Evolutionary conservation across 2,797 vertebrate genomes (phyloP).

Genomic region (Thunnus albacares): DNA sequence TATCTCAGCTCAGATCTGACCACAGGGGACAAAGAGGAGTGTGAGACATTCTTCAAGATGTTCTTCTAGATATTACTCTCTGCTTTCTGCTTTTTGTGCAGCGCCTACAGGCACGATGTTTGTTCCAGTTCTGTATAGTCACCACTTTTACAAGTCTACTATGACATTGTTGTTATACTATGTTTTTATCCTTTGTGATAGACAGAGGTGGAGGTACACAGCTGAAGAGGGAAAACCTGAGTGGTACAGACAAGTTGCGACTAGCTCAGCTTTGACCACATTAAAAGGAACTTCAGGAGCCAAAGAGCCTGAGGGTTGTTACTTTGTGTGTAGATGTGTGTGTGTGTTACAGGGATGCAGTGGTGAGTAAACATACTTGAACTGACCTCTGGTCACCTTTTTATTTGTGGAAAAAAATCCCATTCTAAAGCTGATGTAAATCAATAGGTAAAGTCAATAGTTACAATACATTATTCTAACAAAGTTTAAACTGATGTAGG

Average conservation of each 20-base stretch:
- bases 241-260: conserved; percentile 37
- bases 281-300: conserved; percentile 18
- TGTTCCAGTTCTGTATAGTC: background rate
- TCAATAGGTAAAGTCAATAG: background rate
- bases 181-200: background rate
- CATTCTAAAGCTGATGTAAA: background rate
- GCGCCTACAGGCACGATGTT: background rate
- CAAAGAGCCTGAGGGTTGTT: conserved; percentile 26
- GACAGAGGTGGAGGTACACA: background rate
- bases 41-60: conserved; percentile 1
- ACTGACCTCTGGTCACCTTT: conserved; percentile 10
- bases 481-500: background rate
- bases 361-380: conserved; percentile 1
- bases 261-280: conserved; percentile 24
- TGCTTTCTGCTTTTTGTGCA: background rate
- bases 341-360: background rate
- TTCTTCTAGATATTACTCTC: background rate
- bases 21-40: conserved; percentile 9
- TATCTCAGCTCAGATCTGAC: conserved; percentile 21
- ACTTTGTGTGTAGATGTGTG: background rate
- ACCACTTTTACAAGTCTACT: background rate
- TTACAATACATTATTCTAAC: no score
- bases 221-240: conserved; percentile 20
- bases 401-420: background rate
- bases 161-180: background rate